Conservation (phyloP, 2,797 vertebrate species). For the Etheostoma nigrum region DNA sequence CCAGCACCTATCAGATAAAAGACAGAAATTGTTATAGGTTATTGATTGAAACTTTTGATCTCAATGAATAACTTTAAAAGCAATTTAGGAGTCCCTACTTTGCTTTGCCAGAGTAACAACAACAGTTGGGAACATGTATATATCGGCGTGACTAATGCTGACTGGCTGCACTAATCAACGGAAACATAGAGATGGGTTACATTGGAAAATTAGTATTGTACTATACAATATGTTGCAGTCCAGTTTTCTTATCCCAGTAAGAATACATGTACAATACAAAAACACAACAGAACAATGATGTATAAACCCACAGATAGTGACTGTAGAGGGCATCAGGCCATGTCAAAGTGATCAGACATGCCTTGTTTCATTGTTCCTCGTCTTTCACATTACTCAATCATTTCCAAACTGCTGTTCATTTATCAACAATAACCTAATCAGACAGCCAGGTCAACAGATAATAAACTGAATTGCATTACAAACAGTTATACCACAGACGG, state of each 20-base stretch:
- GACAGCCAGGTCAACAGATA: not conserved
- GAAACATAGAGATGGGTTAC: not conserved
- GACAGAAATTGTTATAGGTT: not conserved
- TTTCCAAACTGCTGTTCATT: conserved; percentile 3
- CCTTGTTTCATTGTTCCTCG: not conserved
- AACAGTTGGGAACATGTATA: not conserved
- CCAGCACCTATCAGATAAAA: not conserved
- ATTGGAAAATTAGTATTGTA: not conserved
- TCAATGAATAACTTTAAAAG: not conserved
- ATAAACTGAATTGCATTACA: not conserved
- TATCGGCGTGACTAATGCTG: not conserved
- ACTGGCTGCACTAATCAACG: not conserved
- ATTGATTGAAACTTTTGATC: conserved; percentile 3
- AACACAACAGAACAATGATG: not conserved
- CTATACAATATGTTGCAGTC: not conserved
- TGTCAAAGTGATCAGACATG: conserved; percentile 18
- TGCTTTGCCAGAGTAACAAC: not conserved
- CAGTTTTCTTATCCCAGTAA: not conserved
- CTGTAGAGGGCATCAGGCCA: not conserved
- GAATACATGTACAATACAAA: not conserved
- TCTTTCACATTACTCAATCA: not conserved
- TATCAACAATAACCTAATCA: not conserved
- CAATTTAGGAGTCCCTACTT: not conserved
- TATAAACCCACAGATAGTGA: conserved; percentile 2
- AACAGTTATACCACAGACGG: not conserved